Evolutionary conservation across 2,888 invertebrate genomes (phyloP).

Genomic region (Epiblema foenella): DNA sequence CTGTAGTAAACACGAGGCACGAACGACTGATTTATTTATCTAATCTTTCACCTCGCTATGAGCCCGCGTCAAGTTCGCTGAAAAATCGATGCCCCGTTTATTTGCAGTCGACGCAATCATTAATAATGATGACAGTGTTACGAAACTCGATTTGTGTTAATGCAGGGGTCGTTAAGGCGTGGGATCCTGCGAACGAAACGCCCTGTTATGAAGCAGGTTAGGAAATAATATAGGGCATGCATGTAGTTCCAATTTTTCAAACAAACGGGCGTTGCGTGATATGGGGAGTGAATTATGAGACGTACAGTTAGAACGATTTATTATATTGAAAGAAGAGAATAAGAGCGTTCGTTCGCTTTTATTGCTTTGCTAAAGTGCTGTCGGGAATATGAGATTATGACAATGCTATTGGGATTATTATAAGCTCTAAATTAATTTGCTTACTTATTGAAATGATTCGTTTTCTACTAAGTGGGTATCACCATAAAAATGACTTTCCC

Average conservation of each 20-base stretch:
- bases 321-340: conserved; percentile 35
- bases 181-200: conserved; percentile 28
- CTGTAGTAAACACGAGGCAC: conserved; percentile 56
- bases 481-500: conserved; percentile 29
- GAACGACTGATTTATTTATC: conserved; percentile 40
- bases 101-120: conserved; percentile 38
- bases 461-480: neutral
- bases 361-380: too few relatives aligned
- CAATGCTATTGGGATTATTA: conserved; percentile 2
- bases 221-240: conserved; percentile 43
- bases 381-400: too few relatives aligned
- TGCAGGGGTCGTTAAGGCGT: conserved; percentile 42
- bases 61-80: conserved; percentile 24
- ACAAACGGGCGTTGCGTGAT: conserved; percentile 43
- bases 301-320: conserved; percentile 15
- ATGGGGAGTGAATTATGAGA: conserved; percentile 37
- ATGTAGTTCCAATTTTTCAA: conserved; percentile 40
- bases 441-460: neutral
- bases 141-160: conserved; percentile 52
- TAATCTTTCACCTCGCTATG: conserved; percentile 37
- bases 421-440: neutral
- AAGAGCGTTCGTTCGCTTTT: neutral
- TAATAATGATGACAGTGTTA: conserved; percentile 42
- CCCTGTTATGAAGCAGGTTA: conserved; percentile 34
- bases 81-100: conserved; percentile 42